Evolutionary conservation across 2,888 invertebrate genomes (phyloP).

Genomic region (Calliopum simillimum): DNA sequence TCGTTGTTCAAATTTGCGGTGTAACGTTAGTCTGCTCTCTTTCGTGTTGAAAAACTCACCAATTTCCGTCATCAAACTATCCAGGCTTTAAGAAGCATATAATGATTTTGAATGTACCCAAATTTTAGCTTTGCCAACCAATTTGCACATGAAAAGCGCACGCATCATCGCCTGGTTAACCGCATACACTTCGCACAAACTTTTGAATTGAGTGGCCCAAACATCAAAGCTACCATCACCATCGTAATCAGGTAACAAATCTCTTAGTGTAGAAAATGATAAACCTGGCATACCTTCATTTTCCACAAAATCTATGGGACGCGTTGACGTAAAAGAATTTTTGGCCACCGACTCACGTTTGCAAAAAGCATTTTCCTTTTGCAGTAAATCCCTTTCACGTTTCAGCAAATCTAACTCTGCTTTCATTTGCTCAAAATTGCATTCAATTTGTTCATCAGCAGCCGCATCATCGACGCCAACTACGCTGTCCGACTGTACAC

Average conservation of each 20-base stretch:
- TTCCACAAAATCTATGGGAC: too few species aligned
- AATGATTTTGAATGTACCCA: background rate
- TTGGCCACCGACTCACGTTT: too few species aligned
- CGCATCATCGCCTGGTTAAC: background rate
- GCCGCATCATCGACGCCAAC: too few species aligned
- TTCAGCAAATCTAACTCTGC: too few species aligned
- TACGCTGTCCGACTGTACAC: too few species aligned
- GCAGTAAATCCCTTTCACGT: too few species aligned
- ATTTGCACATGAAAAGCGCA: background rate
- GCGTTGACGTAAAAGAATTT: too few species aligned
- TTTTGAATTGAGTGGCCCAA: background rate
- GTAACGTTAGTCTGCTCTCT: constrained; percentile 33
- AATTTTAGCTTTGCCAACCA: background rate
- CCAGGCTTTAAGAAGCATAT: background rate
- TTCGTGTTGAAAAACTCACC: background rate
- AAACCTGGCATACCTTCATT: background rate
- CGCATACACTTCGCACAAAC: background rate
- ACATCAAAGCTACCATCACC: background rate
- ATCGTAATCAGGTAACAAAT: background rate
- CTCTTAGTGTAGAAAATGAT: background rate
- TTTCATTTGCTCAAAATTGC: too few species aligned
- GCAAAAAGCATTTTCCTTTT: too few species aligned
- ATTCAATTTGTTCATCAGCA: too few species aligned
- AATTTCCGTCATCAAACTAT: background rate
- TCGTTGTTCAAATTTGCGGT: constrained; percentile 35